Conservation (phyloP, 2,113 vertebrate genomes). For the Cricetomys ansorgei region DNA sequence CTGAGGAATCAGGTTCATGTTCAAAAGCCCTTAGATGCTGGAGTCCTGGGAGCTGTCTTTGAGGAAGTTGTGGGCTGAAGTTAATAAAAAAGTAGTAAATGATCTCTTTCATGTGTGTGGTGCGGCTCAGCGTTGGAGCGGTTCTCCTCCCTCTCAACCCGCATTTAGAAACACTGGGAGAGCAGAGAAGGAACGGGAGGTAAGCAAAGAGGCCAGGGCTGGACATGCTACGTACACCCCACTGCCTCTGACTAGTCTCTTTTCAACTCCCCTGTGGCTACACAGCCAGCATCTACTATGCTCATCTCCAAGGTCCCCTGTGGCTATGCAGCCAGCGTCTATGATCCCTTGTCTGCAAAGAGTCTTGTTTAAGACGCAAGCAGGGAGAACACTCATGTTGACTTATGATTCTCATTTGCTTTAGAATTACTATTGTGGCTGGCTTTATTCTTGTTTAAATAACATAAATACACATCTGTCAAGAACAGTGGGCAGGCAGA, state of each 20-base stretch:
- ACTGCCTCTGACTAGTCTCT: background rate
- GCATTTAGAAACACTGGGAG: background rate
- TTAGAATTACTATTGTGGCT: background rate
- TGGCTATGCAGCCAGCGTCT: background rate
- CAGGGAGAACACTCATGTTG: background rate
- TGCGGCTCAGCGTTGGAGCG: fast-evolving
- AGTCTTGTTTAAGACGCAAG: background rate
- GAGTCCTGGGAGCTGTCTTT: slow-evolving; percentile 6
- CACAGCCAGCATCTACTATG: background rate
- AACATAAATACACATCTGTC: background rate
- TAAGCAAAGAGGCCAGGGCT: background rate
- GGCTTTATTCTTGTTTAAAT: slow-evolving; percentile 30
- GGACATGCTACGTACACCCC: fast-evolving
- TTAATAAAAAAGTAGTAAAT: slow-evolving; percentile 12
- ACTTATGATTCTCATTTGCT: background rate
- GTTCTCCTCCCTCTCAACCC: background rate
- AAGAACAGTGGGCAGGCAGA: background rate
- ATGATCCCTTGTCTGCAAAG: background rate
- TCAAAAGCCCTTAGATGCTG: background rate
- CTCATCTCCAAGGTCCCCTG: too few relatives aligned
- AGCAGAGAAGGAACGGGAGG: background rate
- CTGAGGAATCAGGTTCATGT: background rate
- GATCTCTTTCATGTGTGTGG: background rate
- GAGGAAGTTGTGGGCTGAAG: slow-evolving; percentile 19
- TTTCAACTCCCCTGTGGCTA: background rate